Conservation (phyloP, 1,140 invertebrate species). For the Cydia splendana region DNA sequence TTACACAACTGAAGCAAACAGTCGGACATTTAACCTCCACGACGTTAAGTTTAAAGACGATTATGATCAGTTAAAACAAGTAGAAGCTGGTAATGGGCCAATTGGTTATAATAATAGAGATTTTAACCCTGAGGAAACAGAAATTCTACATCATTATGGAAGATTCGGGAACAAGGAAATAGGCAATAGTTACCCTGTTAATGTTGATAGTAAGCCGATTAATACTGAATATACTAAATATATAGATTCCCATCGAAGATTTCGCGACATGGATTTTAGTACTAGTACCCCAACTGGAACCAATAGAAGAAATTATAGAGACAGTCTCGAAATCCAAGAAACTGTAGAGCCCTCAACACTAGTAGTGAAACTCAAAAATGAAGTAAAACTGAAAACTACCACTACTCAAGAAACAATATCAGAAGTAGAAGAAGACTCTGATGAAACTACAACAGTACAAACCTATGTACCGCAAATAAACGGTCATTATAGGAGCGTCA, state of each 20-base stretch:
- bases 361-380: constrained; percentile 58
- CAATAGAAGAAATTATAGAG: constrained; percentile 38
- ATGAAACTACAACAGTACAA: constrained; percentile 43
- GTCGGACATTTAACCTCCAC: background rate
- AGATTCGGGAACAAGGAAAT: background rate
- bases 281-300: background rate
- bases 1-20: constrained; percentile 31
- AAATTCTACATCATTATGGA: background rate
- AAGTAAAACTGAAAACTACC: constrained; percentile 34
- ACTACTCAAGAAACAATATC: constrained; percentile 37
- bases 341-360: constrained; percentile 48
- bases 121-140: background rate
- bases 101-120: background rate
- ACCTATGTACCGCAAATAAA: constrained; percentile 68
- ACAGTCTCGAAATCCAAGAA: constrained; percentile 29
- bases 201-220: background rate
- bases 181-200: background rate
- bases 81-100: background rate
- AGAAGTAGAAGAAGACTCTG: constrained; percentile 31
- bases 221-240: background rate
- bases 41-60: background rate
- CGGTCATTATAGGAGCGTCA: constrained; percentile 64
- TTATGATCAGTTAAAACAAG: background rate
- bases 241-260: background rate
- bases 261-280: background rate